These are phyloP conservation scores for Galerucella nymphaeae DNA, from an alignment of 2,888 invertebrate species.

Conservation along the genomic window DNA sequence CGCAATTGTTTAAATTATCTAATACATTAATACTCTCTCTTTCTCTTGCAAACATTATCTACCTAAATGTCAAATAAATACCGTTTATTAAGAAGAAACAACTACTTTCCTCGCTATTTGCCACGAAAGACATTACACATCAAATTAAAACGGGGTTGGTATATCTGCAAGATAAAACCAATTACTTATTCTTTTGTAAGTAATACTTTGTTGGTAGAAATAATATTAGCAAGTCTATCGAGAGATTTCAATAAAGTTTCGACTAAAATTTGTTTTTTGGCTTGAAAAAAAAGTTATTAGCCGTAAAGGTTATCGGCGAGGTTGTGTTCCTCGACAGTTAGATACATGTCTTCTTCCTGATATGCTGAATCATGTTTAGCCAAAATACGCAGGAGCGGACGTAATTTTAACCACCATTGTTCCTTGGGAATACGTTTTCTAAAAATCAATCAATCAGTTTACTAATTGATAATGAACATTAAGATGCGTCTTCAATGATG, in stretches of 20 bases:
- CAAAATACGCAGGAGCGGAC: conserved; percentile 91
- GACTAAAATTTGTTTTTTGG: conserved; percentile 11
- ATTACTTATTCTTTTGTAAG: not conserved
- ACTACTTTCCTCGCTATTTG: too few relatives aligned
- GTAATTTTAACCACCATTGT: conserved; percentile 97
- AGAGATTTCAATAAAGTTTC: conserved; percentile 9
- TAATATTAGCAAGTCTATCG: conserved; percentile 2
- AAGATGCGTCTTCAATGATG: too few relatives aligned
- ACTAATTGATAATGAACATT: too few relatives aligned
- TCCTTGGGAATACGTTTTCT: conserved; percentile 89
- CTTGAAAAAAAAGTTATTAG: conserved; percentile 23
- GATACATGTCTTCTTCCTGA: conserved; percentile 89
- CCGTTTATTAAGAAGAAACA: too few relatives aligned
- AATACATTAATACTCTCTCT: not conserved
- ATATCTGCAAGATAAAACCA: too few relatives aligned
- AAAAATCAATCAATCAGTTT: conserved; percentile 52
- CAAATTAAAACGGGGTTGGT: too few relatives aligned
- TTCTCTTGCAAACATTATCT: not conserved
- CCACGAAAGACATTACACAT: too few relatives aligned
- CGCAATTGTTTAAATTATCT: not conserved
- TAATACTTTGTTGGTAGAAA: not conserved
- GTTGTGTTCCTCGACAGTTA: conserved; percentile 74
- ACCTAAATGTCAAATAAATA: too few relatives aligned
- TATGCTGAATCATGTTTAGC: conserved; percentile 95
- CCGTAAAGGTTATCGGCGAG: conserved; percentile 39